Evolutionary conservation across 1,140 invertebrate genomes (phyloP).

Genomic region (Mamestra configurata): DNA sequence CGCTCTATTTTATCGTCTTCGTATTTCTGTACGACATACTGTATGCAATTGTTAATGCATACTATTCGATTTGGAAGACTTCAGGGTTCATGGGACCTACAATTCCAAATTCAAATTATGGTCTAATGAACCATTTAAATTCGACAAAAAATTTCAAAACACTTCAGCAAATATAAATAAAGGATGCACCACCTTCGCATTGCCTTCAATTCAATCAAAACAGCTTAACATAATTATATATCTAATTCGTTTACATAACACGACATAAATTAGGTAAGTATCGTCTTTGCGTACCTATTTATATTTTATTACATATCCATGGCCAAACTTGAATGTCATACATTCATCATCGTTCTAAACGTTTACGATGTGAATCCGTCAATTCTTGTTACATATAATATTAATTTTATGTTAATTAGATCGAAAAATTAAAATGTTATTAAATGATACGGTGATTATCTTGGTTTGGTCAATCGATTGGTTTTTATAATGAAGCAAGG

Average conservation of each 20-base stretch:
- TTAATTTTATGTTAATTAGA: slow-evolving; percentile 32
- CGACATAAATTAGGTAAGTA: slow-evolving; percentile 2
- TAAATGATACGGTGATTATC: slow-evolving; percentile 34
- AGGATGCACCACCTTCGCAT: not conserved
- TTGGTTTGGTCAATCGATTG: slow-evolving; percentile 33
- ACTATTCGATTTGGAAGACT: too few relatives aligned
- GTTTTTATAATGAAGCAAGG: slow-evolving; percentile 14
- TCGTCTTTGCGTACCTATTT: too few relatives aligned
- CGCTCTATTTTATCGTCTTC: too few relatives aligned
- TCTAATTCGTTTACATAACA: slow-evolving; percentile 15
- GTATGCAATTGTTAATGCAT: too few relatives aligned
- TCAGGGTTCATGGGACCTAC: too few relatives aligned
- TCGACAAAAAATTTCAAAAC: not conserved
- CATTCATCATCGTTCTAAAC: slow-evolving; percentile 1
- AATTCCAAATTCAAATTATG: not conserved
- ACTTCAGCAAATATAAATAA: not conserved
- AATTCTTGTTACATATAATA: slow-evolving; percentile 20
- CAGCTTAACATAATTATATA: slow-evolving; percentile 2
- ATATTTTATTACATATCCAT: slow-evolving; percentile 7
- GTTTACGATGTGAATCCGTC: slow-evolving; percentile 3
- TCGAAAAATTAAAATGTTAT: slow-evolving; percentile 10
- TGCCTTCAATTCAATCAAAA: not conserved
- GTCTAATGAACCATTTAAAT: not conserved
- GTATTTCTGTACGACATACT: too few relatives aligned
- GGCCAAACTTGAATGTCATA: slow-evolving; percentile 14